Percentiles rank a stretch among this genome's conserved stretches.
Evolutionary conservation across 30 jellyfish, hydroid and myxozoan genomes (phyloP).

Genomic region (Aurelia aurita complex sp. Pacific): DNA sequence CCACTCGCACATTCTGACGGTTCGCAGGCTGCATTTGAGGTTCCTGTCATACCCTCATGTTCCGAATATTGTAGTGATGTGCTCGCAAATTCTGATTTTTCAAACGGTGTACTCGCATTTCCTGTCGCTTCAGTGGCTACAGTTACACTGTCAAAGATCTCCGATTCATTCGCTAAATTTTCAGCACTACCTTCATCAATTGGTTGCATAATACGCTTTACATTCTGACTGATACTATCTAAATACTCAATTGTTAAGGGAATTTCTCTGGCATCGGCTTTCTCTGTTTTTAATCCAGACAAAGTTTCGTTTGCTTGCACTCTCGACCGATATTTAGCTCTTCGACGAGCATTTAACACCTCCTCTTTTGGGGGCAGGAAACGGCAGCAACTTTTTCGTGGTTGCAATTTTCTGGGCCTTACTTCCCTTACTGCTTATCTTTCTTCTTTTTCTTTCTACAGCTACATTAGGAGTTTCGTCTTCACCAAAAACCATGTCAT

Average conservation of each 20-base stretch:
- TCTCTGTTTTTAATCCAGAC: background rate
- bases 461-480: slow-evolving; percentile 9
- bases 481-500: slow-evolving; percentile 28
- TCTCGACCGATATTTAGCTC: slow-evolving; percentile 15
- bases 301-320: background rate
- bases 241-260: background rate
- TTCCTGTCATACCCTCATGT: no score
- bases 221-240: slow-evolving; percentile 12
- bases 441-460: background rate
- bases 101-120: background rate
- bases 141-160: no score
- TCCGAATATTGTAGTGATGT: no score
- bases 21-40: no score
- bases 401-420: no score
- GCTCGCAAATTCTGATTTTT: no score
- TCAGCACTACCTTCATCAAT: background rate
- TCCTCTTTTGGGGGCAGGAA: slow-evolving; percentile 32
- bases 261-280: background rate
- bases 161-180: no score
- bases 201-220: slow-evolving; percentile 13
- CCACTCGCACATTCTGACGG: no score
- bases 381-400: slow-evolving; percentile 3
- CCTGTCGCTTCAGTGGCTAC: background rate
- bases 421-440: background rate
- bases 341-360: slow-evolving; percentile 32